Conservation (phyloP, 2,888 invertebrate genomes). For the Ecdyonurus torrentis region DNA sequence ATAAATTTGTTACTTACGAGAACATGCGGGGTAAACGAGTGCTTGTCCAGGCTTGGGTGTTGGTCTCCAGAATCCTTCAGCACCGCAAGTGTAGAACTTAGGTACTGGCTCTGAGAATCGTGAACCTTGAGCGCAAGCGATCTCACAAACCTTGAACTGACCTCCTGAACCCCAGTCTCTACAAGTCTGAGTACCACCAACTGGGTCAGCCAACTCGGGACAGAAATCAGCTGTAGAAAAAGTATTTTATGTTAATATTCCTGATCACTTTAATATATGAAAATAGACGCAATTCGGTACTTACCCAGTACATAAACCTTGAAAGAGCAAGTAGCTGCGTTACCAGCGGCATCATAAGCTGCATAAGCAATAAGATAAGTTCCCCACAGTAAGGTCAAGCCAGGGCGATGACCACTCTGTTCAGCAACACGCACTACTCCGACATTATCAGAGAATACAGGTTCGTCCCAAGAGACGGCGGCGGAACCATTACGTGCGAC, state of each 20-base stretch:
- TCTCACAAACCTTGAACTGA: conserved; percentile 89
- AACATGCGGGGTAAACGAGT: conserved; percentile 80
- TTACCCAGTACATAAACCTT: conserved; percentile 77
- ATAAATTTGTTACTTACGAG: conserved; percentile 39
- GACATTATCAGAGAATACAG: conserved; percentile 77
- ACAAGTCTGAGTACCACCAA: conserved; percentile 81
- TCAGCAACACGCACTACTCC: conserved; percentile 64
- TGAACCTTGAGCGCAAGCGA: conserved; percentile 67
- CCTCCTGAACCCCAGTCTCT: conserved; percentile 95
- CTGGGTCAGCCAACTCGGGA: conserved; percentile 70
- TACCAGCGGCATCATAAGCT: conserved; percentile 84
- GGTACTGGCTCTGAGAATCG: conserved; percentile 88
- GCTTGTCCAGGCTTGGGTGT: conserved; percentile 62
- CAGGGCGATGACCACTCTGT: conserved; percentile 71
- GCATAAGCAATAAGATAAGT: conserved; percentile 84
- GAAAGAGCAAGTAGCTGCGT: conserved; percentile 80
- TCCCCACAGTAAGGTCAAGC: conserved; percentile 78
- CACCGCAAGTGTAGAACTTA: conserved; percentile 94
- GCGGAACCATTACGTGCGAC: conserved; percentile 85
- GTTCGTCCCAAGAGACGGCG: conserved; percentile 81
- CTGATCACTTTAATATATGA: too few relatives aligned
- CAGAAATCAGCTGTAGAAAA: conserved; percentile 68
- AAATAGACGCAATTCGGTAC: too few relatives aligned
- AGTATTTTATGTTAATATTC: too few relatives aligned
- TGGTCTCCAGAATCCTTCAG: conserved; percentile 95